Conservation (phyloP, 2,113 vertebrate species). For the Microtus richardsoni region DNA sequence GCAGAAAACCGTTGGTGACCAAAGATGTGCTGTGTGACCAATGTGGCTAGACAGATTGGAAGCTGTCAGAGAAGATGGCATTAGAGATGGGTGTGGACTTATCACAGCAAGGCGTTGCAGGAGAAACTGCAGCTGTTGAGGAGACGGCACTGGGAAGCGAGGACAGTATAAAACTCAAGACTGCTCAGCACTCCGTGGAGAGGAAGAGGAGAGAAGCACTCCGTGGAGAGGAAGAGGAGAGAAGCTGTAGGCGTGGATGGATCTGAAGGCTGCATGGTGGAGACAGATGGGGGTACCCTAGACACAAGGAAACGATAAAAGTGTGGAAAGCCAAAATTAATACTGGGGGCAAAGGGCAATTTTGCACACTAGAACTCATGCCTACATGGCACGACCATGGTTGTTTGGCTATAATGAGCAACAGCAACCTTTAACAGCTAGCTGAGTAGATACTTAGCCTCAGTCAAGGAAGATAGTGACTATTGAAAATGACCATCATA, state of each 20-base stretch:
- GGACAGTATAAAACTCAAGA: constrained; percentile 94
- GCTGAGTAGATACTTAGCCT: neutral
- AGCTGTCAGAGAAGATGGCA: neutral
- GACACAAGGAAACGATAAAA: neutral
- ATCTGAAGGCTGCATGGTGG: neutral
- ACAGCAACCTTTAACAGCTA: neutral
- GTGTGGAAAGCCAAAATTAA: neutral
- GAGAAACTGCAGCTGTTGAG: neutral
- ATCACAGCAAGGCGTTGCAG: neutral
- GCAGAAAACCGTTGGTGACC: neutral
- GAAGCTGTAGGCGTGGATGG: constrained; percentile 99
- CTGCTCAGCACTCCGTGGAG: constrained; percentile 85
- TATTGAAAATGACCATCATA: neutral
- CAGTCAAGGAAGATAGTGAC: neutral
- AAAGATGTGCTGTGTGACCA: neutral
- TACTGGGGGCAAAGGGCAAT: neutral
- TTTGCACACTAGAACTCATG: neutral
- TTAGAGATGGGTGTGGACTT: too few relatives aligned
- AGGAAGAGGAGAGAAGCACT: constrained; percentile 93
- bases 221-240: constrained; percentile 90
- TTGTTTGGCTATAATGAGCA: neutral
- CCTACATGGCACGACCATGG: neutral
- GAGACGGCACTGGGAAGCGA: constrained; percentile 63
- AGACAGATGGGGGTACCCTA: neutral
- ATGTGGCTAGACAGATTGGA: neutral